These are phyloP conservation scores for Paraplagusia blochii DNA, from an alignment of 2,113 vertebrate genomes.

Conservation along the genomic window DNA sequence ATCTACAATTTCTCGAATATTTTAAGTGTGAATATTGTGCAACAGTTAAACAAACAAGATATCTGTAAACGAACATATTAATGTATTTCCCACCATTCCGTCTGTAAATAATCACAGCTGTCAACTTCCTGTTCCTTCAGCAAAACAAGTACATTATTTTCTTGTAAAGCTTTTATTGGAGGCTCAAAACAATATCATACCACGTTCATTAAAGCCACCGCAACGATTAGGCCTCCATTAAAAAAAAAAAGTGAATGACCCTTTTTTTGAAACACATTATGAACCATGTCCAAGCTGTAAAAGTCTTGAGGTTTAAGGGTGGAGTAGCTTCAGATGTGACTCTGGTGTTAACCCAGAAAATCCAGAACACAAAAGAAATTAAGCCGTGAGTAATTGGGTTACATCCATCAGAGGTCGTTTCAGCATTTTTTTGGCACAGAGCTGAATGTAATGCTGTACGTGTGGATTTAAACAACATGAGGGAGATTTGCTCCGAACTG, in stretches of 20 bases:
- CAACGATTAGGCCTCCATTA: conserved; percentile 25
- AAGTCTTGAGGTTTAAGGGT: conserved; percentile 30
- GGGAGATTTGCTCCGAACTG: conserved; percentile 15
- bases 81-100: background rate
- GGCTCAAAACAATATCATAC: conserved; percentile 31
- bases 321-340: conserved; percentile 18
- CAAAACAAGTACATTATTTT: conserved; percentile 10
- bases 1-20: too few species aligned
- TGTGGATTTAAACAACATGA: background rate
- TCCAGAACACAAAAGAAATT: conserved; percentile 6
- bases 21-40: too few species aligned
- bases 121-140: background rate
- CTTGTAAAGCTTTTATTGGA: conserved; percentile 21
- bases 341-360: conserved; percentile 23
- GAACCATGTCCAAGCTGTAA: conserved; percentile 18
- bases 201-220: conserved; percentile 32
- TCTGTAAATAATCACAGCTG: background rate
- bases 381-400: conserved; percentile 26
- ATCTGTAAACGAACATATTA: background rate
- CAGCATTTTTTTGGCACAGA: background rate
- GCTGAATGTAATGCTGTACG: background rate
- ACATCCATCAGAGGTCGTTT: background rate
- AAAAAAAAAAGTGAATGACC: conserved; percentile 24
- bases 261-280: conserved; percentile 15
- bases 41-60: background rate